phyloP scores from a whole-genome alignment of 2,888 invertebrate species.

The Homarus gammarus region DNA sequence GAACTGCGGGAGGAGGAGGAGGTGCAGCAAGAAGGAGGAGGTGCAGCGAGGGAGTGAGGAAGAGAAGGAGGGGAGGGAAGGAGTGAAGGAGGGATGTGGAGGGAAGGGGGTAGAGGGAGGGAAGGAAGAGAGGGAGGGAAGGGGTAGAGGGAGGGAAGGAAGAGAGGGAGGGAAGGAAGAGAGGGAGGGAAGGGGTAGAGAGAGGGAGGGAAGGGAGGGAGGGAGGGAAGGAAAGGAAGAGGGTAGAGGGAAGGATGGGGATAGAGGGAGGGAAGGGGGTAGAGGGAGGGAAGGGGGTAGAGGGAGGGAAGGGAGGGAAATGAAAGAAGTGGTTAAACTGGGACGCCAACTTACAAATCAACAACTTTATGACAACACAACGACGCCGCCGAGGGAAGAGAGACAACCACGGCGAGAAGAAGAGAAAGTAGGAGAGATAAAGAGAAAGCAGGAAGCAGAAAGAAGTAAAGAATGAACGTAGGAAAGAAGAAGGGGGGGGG shows the following conservation, averaged over 20 bases:
- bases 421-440: too few relatives aligned
- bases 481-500: too few relatives aligned
- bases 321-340: not conserved
- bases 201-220: not conserved
- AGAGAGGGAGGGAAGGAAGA: not conserved
- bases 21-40: not conserved
- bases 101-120: not conserved
- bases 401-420: too few relatives aligned
- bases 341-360: too few relatives aligned
- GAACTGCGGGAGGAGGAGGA: constrained; percentile 17
- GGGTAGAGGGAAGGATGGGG: not conserved
- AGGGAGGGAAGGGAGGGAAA: not conserved
- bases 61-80: not conserved
- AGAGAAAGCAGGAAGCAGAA: too few relatives aligned
- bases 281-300: not conserved
- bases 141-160: not conserved
- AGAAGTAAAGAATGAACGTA: too few relatives aligned
- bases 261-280: too few relatives aligned
- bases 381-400: too few relatives aligned
- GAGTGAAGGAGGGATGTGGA: not conserved
- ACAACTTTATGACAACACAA: too few relatives aligned
- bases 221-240: not conserved
- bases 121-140: not conserved
- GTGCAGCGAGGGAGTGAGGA: too few relatives aligned
- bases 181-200: not conserved